Conservation (phyloP, 2,888 invertebrate species). For the Nephrotoma appendiculata region DNA sequence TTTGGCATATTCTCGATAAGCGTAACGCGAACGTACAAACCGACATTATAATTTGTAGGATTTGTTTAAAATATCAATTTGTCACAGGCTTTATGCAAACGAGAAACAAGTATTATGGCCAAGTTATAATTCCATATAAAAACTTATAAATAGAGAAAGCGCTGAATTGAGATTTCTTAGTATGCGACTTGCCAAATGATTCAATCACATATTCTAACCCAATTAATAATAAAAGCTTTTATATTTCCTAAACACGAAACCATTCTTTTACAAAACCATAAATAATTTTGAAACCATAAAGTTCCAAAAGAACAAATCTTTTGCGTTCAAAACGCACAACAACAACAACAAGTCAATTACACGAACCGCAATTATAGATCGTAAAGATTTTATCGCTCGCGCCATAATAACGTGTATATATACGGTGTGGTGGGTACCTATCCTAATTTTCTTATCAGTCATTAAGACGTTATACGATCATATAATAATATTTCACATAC, state of each 20-base stretch:
- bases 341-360: neutral
- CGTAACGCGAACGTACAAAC: no score
- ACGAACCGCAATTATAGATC: neutral
- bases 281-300: neutral
- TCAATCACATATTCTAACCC: no score
- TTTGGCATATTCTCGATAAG: no score
- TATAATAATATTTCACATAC: neutral
- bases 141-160: no score
- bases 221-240: neutral
- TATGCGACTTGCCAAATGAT: no score
- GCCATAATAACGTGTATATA: neutral
- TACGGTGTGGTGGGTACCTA: neutral
- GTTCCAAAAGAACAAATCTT: neutral
- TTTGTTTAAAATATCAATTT: no score
- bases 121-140: no score
- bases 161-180: no score
- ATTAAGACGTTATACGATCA: neutral
- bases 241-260: neutral
- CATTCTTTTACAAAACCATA: neutral
- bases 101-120: no score
- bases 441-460: neutral
- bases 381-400: neutral
- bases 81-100: no score
- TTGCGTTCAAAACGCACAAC: neutral
- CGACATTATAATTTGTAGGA: no score